phyloP scores from a whole-genome alignment of 2,113 vertebrate species.

The Lutjanus erythropterus region DNA sequence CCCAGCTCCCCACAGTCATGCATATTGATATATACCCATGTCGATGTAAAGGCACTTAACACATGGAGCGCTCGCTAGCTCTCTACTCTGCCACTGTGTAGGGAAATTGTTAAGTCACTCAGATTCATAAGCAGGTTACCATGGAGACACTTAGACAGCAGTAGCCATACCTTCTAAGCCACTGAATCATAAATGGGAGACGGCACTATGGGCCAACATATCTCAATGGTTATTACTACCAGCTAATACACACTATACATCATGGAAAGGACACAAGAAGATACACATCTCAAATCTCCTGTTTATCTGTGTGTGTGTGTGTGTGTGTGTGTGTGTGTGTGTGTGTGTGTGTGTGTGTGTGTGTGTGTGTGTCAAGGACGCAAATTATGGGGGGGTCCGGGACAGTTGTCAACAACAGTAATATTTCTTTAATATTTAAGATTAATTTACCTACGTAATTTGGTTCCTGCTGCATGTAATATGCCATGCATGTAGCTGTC shows the following conservation, averaged over 20 bases:
- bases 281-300: conserved; percentile 1
- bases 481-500: too few species aligned
- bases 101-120: conserved; percentile 75
- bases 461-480: too few species aligned
- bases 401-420: too few species aligned
- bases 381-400: too few species aligned
- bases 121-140: conserved; percentile 76
- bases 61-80: conserved; percentile 22
- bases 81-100: conserved; percentile 25
- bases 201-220: conserved; percentile 41
- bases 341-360: too few species aligned
- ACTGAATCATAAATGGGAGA: conserved; percentile 60
- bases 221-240: conserved; percentile 60
- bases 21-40: conserved; percentile 63
- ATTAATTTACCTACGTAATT: too few species aligned
- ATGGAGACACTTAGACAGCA: conserved; percentile 75
- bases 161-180: conserved; percentile 53
- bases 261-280: conserved; percentile 9
- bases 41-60: conserved; percentile 54
- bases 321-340: too few species aligned
- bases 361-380: too few species aligned
- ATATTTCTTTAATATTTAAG: too few species aligned
- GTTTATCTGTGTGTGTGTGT: conserved; percentile 12
- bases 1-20: conserved; percentile 35
- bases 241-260: conserved; percentile 49